These are phyloP conservation scores for Hedya salicella DNA, from an alignment of 2,888 invertebrate species.

Conservation along the genomic window DNA sequence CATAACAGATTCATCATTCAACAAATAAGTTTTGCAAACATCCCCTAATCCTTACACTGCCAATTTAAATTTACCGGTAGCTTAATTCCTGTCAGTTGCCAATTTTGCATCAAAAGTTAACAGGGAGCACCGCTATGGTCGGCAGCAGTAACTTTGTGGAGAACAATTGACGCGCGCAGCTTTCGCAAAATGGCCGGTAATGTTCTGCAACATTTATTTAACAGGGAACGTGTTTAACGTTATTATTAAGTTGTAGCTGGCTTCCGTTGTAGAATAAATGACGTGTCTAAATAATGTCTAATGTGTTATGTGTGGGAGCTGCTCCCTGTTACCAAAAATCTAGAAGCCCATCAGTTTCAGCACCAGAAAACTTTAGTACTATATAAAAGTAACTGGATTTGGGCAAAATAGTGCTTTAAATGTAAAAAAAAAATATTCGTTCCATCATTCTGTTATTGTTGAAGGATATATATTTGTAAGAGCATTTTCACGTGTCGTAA, in stretches of 20 bases:
- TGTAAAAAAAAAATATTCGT: too few species aligned
- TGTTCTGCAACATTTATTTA: constrained; percentile 78
- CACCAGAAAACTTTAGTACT: too few species aligned
- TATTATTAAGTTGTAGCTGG: constrained; percentile 75
- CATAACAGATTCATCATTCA: constrained; percentile 61
- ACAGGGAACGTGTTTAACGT: constrained; percentile 78
- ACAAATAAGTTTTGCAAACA: constrained; percentile 76
- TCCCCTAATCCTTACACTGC: constrained; percentile 63
- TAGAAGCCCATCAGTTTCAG: too few species aligned
- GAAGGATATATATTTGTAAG: too few species aligned
- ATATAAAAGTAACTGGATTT: too few species aligned
- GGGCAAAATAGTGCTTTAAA: too few species aligned
- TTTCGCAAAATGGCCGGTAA: constrained; percentile 73
- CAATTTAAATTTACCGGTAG: constrained; percentile 4
- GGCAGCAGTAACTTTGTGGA: background rate
- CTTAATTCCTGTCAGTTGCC: constrained; percentile 42
- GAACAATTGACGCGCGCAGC: constrained; percentile 67
- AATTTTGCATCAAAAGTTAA: background rate
- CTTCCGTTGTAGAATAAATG: constrained; percentile 20
- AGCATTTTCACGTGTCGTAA: too few species aligned
- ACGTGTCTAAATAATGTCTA: constrained; percentile 1
- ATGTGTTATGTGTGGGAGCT: background rate
- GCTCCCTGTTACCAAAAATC: too few species aligned
- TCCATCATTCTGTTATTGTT: too few species aligned
- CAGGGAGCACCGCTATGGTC: background rate